A percentile compares a stretch with the other conserved stretches of the same genome.
phyloP scores from a whole-genome alignment of 1,140 invertebrate species.

The Calliphora vicina region DNA sequence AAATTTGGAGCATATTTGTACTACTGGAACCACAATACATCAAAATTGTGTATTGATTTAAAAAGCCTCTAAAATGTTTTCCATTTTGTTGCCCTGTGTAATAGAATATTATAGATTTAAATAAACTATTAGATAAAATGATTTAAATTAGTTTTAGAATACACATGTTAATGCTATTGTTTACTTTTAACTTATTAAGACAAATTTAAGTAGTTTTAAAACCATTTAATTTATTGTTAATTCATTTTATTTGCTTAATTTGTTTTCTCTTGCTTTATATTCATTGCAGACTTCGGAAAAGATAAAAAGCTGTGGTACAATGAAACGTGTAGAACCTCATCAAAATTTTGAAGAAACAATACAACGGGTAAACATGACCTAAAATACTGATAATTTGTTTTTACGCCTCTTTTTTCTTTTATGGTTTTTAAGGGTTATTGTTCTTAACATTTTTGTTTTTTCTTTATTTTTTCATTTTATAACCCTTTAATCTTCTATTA shows the following conservation, averaged over 20 bases:
- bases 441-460: neutral
- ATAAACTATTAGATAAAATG: too few relatives aligned
- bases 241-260: neutral
- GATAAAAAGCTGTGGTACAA: conserved; percentile 55
- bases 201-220: too few relatives aligned
- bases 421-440: neutral
- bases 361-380: conserved; percentile 55
- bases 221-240: too few relatives aligned
- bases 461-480: neutral
- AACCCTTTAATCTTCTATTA: neutral
- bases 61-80: too few relatives aligned
- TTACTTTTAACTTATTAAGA: too few relatives aligned
- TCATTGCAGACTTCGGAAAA: conserved; percentile 37
- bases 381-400: neutral
- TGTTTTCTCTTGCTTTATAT: neutral
- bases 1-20: too few relatives aligned
- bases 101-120: too few relatives aligned
- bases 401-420: neutral
- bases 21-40: too few relatives aligned
- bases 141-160: too few relatives aligned
- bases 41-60: too few relatives aligned
- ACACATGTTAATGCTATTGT: too few relatives aligned
- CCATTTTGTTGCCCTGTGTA: too few relatives aligned
- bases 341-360: conserved; percentile 63
- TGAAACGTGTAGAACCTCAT: conserved; percentile 59